phyloP scores from a whole-genome alignment of 2,113 vertebrate species.

The Mola mola region DNA sequence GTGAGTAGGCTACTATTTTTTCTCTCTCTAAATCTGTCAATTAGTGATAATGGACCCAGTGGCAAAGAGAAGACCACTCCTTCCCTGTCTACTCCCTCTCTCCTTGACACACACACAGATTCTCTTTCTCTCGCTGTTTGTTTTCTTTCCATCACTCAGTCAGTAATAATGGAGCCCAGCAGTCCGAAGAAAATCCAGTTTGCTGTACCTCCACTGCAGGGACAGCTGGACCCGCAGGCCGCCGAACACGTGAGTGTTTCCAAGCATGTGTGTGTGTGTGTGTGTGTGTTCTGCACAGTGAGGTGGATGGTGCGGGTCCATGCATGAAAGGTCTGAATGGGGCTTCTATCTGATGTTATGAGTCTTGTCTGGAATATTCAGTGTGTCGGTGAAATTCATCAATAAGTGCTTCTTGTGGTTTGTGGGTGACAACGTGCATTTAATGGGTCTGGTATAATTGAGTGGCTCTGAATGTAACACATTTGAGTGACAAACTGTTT shows the following conservation, averaged over 20 bases:
- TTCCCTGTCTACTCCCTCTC: constrained; percentile 47
- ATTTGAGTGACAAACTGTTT: too few relatives aligned
- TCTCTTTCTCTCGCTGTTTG: constrained; percentile 37
- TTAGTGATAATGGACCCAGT: constrained; percentile 67
- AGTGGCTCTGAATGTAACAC: neutral
- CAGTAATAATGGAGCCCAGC: constrained; percentile 90
- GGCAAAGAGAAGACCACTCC: constrained; percentile 58
- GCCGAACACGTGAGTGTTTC: constrained; percentile 90
- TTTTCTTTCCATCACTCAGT: constrained; percentile 59
- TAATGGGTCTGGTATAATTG: constrained; percentile 2
- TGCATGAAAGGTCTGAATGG: constrained; percentile 28
- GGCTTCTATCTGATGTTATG: constrained; percentile 38
- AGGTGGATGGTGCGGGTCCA: neutral
- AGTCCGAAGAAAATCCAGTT: constrained; percentile 98
- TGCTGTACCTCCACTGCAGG: constrained; percentile 91
- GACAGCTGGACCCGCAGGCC: constrained; percentile 92
- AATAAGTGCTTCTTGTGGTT: constrained; percentile 1
- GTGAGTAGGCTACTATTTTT: constrained; percentile 10
- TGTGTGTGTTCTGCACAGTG: constrained; percentile 11
- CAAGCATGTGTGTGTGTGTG: neutral
- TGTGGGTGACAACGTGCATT: constrained; percentile 6
- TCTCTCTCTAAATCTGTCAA: constrained; percentile 47
- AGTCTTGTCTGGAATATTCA: constrained; percentile 45
- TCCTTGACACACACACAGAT: constrained; percentile 29
- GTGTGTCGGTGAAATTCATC: constrained; percentile 47